Base-by-base conservation (phyloP, 2,888 invertebrate genomes). In the Tribolium freemani region DNA sequence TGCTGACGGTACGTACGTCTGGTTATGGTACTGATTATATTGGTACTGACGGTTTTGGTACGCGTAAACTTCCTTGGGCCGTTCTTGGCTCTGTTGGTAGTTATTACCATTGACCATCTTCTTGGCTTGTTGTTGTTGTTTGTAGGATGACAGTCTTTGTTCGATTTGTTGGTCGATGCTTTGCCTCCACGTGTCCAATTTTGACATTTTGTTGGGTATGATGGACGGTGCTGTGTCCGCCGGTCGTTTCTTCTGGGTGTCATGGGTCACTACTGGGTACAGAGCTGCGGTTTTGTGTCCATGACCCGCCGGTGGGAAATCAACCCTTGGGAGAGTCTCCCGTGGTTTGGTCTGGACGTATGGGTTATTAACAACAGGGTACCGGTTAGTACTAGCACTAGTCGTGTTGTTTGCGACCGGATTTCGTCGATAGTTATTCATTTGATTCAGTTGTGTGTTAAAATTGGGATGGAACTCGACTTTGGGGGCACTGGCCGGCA, bases 391-490 rank as follows among this genome's bases (percentile, higher is more conserved):
- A 10, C 46, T 56, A 9, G n/a, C 5, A 10, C 21, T 16, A 10
- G 46, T 46, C 0, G 9, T 9, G n/a, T 48, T 20, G 30, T 45
- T 30, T 3, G 21, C 5, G 45, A 48, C 30, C 2, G 13, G 9
- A 10, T n/a, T 11, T 45, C 61, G 38, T 30, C 31, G 13, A 46
- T 61, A 56, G 30, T 69, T 69, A 21, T 58, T 38, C n/a, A 53
- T 26, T 53, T 74, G 74, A 60, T 76, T 80, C 51, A 83, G 67
- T 4, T 82, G 68, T 8, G 85, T 88, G 78, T 87, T 88, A 78
- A 94, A 94, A 83, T 94, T 92, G 0, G 94, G 94, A 44, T 91
- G 90, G 82, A 95, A 94, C 84, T 95, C 93, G 8, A 94, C 92
- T 86, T 94, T 93, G 6, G 94, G 93, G 16, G 93, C 90, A 60